Conservation (phyloP, 2,113 vertebrate species). For the Cryptomyrus ogoouensis region DNA sequence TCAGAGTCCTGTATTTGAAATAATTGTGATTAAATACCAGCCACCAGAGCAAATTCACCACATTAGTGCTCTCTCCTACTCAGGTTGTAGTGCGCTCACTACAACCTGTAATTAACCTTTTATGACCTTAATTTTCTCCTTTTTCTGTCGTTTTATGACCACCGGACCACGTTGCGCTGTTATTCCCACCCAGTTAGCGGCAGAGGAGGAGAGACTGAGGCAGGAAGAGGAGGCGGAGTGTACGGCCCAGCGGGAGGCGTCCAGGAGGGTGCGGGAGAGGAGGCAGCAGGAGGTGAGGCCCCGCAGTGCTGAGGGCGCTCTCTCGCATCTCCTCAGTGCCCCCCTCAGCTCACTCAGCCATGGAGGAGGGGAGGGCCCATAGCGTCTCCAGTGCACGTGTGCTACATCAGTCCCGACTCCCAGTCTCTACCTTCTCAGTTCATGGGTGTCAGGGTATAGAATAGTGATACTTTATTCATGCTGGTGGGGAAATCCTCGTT, state of each 20-base stretch:
- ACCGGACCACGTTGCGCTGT: constrained; percentile 61
- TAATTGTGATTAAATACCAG: background rate
- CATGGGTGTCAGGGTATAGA: background rate
- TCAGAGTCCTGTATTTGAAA: background rate
- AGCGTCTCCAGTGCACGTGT: background rate
- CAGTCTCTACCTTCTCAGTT: background rate
- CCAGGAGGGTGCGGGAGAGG: constrained; percentile 89
- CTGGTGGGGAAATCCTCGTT: background rate
- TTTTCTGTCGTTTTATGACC: background rate
- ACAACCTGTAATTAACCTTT: background rate
- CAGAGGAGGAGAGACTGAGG: constrained; percentile 98
- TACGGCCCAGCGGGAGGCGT: constrained; percentile 87
- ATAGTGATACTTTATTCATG: background rate
- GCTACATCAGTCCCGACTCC: background rate
- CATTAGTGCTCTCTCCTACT: background rate
- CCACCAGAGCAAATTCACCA: background rate
- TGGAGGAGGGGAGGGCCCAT: background rate
- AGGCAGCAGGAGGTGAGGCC: constrained; percentile 74
- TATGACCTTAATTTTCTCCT: background rate
- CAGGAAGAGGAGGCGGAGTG: constrained; percentile 98
- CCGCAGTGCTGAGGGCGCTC: background rate
- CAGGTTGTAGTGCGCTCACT: too few species aligned
- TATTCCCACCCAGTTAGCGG: constrained; percentile 94
- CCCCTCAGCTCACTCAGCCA: background rate
- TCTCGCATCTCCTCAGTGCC: background rate